Percentiles rank a stretch among this genome's conserved stretches.
Conservation (phyloP, 2,888 invertebrate genomes). For the Entomobrya proxima region DNA sequence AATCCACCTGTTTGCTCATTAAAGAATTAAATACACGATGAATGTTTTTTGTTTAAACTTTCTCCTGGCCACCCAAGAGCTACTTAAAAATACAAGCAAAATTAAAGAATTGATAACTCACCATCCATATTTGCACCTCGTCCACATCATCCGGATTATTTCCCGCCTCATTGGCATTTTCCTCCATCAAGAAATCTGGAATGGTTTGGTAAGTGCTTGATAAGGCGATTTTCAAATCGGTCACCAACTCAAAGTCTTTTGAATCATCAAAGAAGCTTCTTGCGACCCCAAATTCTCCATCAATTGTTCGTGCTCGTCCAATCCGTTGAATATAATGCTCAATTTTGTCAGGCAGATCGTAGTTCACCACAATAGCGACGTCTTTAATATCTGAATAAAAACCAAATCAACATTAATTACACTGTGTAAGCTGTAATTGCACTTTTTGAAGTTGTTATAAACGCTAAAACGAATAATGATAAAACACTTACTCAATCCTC, state of each 20-base stretch:
- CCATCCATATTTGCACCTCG: no score
- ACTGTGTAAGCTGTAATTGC: not conserved
- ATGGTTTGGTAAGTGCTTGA: not conserved
- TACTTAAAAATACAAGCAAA: no score
- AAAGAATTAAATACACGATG: no score
- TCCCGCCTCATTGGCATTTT: not conserved
- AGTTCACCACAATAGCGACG: constrained; percentile 13
- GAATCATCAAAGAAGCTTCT: constrained; percentile 36
- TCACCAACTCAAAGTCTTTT: not conserved
- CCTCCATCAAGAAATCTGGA: constrained; percentile 29
- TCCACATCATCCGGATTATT: not conserved
- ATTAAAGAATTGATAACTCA: no score
- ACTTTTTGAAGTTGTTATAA: not conserved
- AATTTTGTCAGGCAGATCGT: constrained; percentile 31
- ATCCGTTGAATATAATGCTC: constrained; percentile 43
- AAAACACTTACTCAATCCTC: constrained; percentile 40
- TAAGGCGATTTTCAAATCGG: not conserved
- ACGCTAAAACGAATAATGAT: not conserved
- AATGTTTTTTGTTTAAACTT: no score
- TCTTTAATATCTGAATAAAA: constrained; percentile 20
- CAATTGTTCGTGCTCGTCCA: constrained; percentile 12
- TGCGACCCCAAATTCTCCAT: not conserved
- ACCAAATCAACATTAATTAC: not conserved
- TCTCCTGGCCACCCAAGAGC: no score
- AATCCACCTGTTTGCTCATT: no score